phyloP scores from a whole-genome alignment of 2,797 vertebrate species.

The Rhabdomys pumilio region DNA sequence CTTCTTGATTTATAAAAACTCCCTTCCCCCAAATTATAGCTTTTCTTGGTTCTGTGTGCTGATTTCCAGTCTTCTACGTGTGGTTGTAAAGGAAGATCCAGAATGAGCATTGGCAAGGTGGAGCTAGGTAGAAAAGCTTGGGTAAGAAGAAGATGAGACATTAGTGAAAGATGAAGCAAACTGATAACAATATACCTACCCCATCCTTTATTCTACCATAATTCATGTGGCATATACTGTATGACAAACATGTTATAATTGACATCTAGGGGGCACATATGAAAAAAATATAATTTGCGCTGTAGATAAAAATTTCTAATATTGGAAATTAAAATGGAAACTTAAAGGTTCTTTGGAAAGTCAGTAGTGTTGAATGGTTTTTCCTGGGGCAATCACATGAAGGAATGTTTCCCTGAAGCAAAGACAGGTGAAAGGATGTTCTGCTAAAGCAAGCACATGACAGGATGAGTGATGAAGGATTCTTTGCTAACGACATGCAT shows the following conservation, averaged over 20 bases:
- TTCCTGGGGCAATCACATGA: neutral
- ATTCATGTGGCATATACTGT: neutral
- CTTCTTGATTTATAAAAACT: neutral
- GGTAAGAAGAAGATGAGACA: neutral
- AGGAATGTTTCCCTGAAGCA: neutral
- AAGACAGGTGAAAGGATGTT: neutral
- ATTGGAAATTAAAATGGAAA: neutral
- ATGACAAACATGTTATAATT: neutral
- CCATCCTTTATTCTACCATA: neutral
- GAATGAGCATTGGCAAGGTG: accelerated
- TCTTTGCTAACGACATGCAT: neutral
- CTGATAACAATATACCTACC: too few relatives aligned
- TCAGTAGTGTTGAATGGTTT: neutral
- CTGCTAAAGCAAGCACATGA: neutral
- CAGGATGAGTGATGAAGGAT: neutral
- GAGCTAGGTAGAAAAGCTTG: neutral
- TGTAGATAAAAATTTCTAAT: neutral
- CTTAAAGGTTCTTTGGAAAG: neutral
- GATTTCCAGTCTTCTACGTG: neutral
- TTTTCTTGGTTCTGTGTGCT: neutral
- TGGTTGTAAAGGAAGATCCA: neutral
- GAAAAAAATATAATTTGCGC: neutral
- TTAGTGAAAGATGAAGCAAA: neutral
- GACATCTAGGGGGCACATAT: neutral
- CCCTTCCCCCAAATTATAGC: neutral